Conservation (phyloP, 2,888 invertebrate species). For the Bhutanitis thaidina region DNA sequence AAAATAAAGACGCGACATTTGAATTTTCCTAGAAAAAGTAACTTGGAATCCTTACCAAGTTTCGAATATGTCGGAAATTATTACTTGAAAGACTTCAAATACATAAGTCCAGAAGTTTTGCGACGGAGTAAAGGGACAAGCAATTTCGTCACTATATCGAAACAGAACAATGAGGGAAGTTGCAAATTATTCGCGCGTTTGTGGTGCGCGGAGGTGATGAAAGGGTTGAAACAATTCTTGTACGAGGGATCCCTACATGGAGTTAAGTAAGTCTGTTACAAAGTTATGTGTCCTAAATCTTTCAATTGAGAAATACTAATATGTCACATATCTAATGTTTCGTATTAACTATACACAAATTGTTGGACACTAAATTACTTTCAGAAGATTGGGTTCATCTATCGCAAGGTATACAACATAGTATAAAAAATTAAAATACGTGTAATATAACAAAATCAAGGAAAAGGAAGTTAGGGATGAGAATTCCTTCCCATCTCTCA, state of each 20-base stretch:
- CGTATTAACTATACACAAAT: too few relatives aligned
- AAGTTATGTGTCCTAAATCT: conserved; percentile 9
- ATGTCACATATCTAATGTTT: too few relatives aligned
- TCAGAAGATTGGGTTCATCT: too few relatives aligned
- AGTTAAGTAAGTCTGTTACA: conserved; percentile 58
- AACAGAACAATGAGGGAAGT: conserved; percentile 22
- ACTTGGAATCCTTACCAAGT: conserved; percentile 27
- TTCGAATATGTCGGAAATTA: conserved; percentile 50
- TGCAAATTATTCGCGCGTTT: conserved; percentile 39
- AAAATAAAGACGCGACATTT: not conserved
- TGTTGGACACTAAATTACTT: too few relatives aligned
- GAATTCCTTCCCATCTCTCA: too few relatives aligned
- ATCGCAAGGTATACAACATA: too few relatives aligned
- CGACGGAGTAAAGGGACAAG: conserved; percentile 27
- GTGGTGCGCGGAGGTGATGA: conserved; percentile 54
- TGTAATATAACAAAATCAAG: too few relatives aligned
- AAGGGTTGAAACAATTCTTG: conserved; percentile 63
- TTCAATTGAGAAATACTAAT: too few relatives aligned
- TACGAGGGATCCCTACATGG: conserved; percentile 69
- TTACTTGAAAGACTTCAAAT: conserved; percentile 63
- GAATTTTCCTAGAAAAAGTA: not conserved
- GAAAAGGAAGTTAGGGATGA: too few relatives aligned
- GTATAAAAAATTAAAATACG: too few relatives aligned
- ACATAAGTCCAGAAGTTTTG: conserved; percentile 50
- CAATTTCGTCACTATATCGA: conserved; percentile 16